phyloP scores from a whole-genome alignment of 2,888 invertebrate genomes.

The Dryadula phaetusa region DNA sequence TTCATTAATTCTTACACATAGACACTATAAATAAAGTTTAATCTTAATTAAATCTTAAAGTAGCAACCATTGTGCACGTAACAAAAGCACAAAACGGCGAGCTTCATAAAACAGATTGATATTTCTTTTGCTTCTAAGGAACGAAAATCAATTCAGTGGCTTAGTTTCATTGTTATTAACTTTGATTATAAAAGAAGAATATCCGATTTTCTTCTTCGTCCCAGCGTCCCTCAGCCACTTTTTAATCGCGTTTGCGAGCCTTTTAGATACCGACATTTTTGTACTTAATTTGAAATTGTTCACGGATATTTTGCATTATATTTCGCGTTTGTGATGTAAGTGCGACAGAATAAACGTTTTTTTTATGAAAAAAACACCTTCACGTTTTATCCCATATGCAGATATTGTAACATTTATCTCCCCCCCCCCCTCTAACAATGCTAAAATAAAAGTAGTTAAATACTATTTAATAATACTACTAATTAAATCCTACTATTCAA shows the following conservation, averaged over 20 bases:
- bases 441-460: too few species aligned
- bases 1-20: background rate
- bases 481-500: too few species aligned
- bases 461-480: too few species aligned
- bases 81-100: constrained; percentile 14
- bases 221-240: background rate
- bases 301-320: background rate
- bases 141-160: constrained; percentile 23
- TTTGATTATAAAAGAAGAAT: constrained; percentile 16
- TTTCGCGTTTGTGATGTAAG: background rate
- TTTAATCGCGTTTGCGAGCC: background rate
- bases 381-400: too few species aligned
- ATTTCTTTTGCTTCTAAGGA: constrained; percentile 6
- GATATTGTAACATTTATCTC: too few species aligned
- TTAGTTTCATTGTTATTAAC: constrained; percentile 24
- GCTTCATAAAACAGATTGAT: constrained; percentile 20
- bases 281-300: background rate
- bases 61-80: constrained; percentile 6
- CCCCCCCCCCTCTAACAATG: too few species aligned
- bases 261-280: constrained; percentile 3
- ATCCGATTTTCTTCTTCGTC: background rate
- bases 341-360: too few species aligned
- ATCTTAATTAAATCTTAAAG: constrained; percentile 22
- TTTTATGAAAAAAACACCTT: too few species aligned
- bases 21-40: background rate